Evolutionary conservation across 2,113 vertebrate species (phyloP).

Genomic region (Phycodurus eques): DNA sequence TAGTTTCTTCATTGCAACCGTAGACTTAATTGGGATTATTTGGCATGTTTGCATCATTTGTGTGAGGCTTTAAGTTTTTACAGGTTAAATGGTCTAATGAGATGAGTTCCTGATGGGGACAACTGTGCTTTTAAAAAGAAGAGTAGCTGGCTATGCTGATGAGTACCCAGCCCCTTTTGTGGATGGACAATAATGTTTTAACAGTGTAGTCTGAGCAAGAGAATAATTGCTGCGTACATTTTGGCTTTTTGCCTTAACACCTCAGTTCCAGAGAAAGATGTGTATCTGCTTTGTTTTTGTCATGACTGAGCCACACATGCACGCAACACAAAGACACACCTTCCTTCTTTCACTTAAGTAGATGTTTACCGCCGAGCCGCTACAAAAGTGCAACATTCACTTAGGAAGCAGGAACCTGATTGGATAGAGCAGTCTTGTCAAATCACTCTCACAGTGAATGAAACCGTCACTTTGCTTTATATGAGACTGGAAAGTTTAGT

Average conservation of each 20-base stretch:
- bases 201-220: not conserved
- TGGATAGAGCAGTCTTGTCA: not conserved
- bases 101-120: not conserved
- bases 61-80: no score
- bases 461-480: not conserved
- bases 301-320: no score
- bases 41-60: not conserved
- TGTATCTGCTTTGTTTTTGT: not conserved
- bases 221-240: slow-evolving; percentile 7
- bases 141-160: not conserved
- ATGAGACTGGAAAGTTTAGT: not conserved
- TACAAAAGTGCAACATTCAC: no score
- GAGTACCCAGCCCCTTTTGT: not conserved
- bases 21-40: not conserved
- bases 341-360: no score
- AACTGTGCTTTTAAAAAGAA: not conserved
- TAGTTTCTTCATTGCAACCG: not conserved
- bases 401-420: not conserved
- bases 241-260: slow-evolving; percentile 2
- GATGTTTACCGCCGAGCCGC: no score
- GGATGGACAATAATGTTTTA: not conserved
- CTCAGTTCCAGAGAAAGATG: not conserved
- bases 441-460: not conserved
- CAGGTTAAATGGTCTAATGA: not conserved
- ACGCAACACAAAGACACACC: no score